Conservation (phyloP, 2,888 invertebrate genomes). For the Plagodis dolabraria region DNA sequence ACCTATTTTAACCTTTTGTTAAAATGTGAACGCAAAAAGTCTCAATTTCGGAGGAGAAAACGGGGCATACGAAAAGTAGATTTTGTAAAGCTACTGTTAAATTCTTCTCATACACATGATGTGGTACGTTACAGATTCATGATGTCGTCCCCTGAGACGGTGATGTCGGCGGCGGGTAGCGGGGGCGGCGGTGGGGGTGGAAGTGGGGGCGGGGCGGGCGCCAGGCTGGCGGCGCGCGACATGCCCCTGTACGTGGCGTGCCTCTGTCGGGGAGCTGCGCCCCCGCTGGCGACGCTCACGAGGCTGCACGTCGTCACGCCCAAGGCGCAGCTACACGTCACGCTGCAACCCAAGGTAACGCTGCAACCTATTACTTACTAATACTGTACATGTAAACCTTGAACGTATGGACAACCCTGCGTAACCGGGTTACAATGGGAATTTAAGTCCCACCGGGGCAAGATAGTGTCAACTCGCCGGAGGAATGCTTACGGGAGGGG, state of each 20-base stretch:
- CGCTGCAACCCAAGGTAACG: constrained; percentile 84
- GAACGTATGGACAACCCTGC: no score
- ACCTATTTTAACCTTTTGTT: no score
- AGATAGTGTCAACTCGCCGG: no score
- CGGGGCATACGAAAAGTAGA: no score
- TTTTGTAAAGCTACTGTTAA: no score
- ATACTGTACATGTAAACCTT: no score
- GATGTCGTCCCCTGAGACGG: constrained; percentile 93
- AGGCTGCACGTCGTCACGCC: constrained; percentile 86
- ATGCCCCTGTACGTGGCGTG: constrained; percentile 82
- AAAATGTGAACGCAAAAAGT: no score
- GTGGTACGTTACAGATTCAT: constrained; percentile 77
- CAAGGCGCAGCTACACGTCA: constrained; percentile 96
- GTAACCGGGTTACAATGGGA: no score
- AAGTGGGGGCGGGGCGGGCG: constrained; percentile 90
- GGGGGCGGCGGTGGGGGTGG: constrained; percentile 91
- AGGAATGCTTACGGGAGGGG: no score
- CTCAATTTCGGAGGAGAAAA: no score
- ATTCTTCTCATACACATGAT: background rate
- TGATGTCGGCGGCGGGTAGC: constrained; percentile 91
- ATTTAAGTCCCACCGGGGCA: no score
- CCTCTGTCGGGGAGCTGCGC: constrained; percentile 53
- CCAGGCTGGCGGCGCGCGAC: constrained; percentile 92
- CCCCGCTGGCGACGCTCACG: constrained; percentile 55
- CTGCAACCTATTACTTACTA: background rate